A percentile compares a stretch with the other conserved stretches of the same genome.
phyloP scores from a whole-genome alignment of 2,113 vertebrate species.

The Sus scrofa region T2T-Sscrofa CM000812.6:249914501-249915000 shows the following conservation, averaged over 20 bases:
- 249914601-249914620: no score
- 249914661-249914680: constrained; percentile 45
- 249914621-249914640: neutral
- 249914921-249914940: neutral
- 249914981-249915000: neutral
- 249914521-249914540: no score
- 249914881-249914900: neutral
- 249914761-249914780: constrained; percentile 6
- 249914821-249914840: neutral
- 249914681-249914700: constrained; percentile 44
- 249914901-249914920: neutral
- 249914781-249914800: constrained; percentile 31
- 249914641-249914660: constrained; percentile 23
- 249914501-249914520: no score
- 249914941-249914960: neutral
- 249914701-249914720: constrained; percentile 28
- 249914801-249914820: neutral
- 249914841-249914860: neutral
- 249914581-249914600: no score
- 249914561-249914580: no score
- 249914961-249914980: neutral
- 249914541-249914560: no score
- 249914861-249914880: neutral
- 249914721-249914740: constrained; percentile 15
- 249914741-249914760: constrained; percentile 37